Evolutionary conservation across 2,113 vertebrate species (phyloP), one percentile per base, ranked within the genome.

Genomic region (Bagarius yarrelli): DNA sequence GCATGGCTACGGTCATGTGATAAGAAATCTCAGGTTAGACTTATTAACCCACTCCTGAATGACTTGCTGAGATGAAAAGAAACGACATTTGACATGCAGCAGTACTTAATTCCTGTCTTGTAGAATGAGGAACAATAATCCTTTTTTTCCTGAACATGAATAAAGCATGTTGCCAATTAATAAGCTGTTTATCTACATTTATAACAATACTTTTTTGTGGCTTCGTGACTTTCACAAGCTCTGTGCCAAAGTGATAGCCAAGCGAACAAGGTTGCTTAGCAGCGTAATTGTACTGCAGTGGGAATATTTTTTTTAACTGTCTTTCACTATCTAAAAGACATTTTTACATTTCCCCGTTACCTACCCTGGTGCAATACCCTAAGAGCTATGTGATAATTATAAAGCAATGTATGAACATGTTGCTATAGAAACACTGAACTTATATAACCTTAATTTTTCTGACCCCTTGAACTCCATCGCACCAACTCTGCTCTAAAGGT

Each of bases 261-360:
- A 57, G 52, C n/a, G 59, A 67, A 56, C 32, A 30, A 44, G 52
- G 85, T 86, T 84, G 82, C 85, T 77, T 84, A 40, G 85, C 82
- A 82, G 81, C 82, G 56, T 71, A 72, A 52, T 70, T 86, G 76
- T 71, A 70, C 40, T 79, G 32, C 70, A 40, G 55, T 59, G 52
- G 47, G 30, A 50, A 44, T 47, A 61, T 70, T 30, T 63, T 34
- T 52, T 64, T 64, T 11, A n/a, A 64, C 69, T 64, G 40, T 44
- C 82, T 55, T n/a, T 71, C n/a, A n/a, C 47, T 66, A 30, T 21
- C 60, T 53, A 14, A 64, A 76, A 74, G 27, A 67, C 6, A 34
- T 6, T 47, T 23, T 47, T 52, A 74, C 19, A 32, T 32, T 70
- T 79, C 15, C 71, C 55, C 12, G 74, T 82, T 76, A 71, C 25